Conservation (phyloP, 2,888 invertebrate species). For the Agapostemon virescens region DNA sequence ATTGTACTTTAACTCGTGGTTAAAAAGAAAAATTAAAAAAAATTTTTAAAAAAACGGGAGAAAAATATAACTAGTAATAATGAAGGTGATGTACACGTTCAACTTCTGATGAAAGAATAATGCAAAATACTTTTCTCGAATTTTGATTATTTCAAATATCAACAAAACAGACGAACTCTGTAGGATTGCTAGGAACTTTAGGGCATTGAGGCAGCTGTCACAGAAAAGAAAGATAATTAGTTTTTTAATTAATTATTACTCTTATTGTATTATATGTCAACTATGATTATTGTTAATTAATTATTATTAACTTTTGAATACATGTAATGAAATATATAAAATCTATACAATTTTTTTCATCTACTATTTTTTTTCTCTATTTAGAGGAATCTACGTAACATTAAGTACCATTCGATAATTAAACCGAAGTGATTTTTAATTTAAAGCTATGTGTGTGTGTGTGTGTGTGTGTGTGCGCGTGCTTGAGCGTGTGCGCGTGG, state of each 20-base stretch:
- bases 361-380: constrained; percentile 11
- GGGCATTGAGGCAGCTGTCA: constrained; percentile 81
- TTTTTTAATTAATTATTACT: constrained; percentile 77
- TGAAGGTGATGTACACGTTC: constrained; percentile 52
- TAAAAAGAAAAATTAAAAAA: constrained; percentile 32
- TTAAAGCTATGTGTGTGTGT: background rate
- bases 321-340: constrained; percentile 75
- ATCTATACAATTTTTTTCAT: constrained; percentile 71
- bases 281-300: constrained; percentile 77
- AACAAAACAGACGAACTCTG: constrained; percentile 71
- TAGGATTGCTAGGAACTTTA: constrained; percentile 78
- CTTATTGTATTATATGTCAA: constrained; percentile 79
- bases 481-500: background rate
- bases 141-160: constrained; percentile 43
- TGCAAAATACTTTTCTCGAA: constrained; percentile 38
- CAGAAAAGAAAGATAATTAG: constrained; percentile 77
- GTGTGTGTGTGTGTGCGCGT: too few relatives aligned
- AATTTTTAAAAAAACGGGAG: constrained; percentile 15
- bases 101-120: constrained; percentile 37
- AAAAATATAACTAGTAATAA: constrained; percentile 41
- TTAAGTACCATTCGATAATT: background rate
- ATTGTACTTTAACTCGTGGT: constrained; percentile 40
- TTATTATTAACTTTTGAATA: constrained; percentile 74
- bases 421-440: background rate
- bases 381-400: background rate